Percentiles rank a stretch among this genome's conserved stretches.
Conservation (phyloP, 2,113 vertebrate species). For the Scolopax mira region DNA sequence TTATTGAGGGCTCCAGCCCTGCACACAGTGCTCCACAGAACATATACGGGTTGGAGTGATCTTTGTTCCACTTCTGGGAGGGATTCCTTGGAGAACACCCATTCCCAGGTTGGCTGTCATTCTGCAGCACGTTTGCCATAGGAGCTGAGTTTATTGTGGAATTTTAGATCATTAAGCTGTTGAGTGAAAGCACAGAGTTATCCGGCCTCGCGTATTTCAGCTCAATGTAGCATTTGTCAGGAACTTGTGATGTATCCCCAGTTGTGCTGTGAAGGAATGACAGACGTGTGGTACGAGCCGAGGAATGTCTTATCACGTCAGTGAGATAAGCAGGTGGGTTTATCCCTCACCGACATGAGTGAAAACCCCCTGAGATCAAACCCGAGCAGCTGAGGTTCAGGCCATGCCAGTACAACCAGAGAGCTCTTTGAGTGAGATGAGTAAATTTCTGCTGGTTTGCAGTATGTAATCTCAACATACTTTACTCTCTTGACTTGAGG, state of each 20-base stretch:
- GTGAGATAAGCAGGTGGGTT: background rate
- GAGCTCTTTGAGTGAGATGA: background rate
- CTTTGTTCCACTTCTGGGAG: background rate
- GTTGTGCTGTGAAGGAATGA: background rate
- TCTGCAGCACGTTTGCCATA: background rate
- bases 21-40: too few species aligned
- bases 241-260: background rate
- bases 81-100: background rate
- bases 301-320: background rate
- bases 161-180: background rate
- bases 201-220: background rate
- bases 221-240: background rate
- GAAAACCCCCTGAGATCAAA: background rate
- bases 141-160: background rate
- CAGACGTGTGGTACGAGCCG: background rate
- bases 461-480: too few species aligned
- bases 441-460: background rate
- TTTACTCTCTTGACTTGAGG: background rate
- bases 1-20: too few species aligned
- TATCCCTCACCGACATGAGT: background rate
- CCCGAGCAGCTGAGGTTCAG: background rate
- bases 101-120: background rate
- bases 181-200: background rate
- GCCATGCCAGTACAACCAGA: background rate
- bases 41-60: background rate